A percentile compares a stretch with the other conserved stretches of the same genome.
Evolutionary conservation across 2,113 vertebrate genomes (phyloP).

Genomic region (Tricholaema leucomelas): DNA sequence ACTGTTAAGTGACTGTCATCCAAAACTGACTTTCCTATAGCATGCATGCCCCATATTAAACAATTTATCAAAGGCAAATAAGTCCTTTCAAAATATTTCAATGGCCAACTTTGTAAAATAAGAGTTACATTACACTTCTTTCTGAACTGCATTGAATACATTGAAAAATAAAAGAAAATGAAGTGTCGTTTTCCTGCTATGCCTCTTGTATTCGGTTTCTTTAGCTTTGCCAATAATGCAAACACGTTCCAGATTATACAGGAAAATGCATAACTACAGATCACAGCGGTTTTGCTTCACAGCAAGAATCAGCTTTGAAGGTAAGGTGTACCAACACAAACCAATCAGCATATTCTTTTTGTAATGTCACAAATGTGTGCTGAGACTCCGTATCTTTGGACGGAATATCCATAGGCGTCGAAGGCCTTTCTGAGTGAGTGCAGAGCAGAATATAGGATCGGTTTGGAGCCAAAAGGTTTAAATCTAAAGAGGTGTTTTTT

Average conservation of each 20-base stretch:
- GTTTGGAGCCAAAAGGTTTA: background rate
- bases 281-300: background rate
- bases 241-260: background rate
- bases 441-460: background rate
- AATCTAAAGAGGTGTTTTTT: background rate
- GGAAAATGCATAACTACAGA: background rate
- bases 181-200: background rate
- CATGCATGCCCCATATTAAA: background rate
- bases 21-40: background rate
- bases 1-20: background rate
- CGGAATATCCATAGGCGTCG: background rate
- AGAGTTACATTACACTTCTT: background rate
- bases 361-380: background rate
- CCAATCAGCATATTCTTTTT: background rate
- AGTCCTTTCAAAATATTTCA: background rate
- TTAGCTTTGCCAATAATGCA: background rate
- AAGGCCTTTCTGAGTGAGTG: background rate
- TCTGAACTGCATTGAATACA: background rate
- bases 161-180: background rate
- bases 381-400: background rate
- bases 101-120: slow-evolving; percentile 22
- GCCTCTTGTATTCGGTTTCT: background rate
- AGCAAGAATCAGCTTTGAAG: background rate
- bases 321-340: background rate
- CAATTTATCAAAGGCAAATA: background rate